Percentiles rank a stretch among this genome's conserved stretches.
phyloP scores from a whole-genome alignment of 2,113 vertebrate genomes.

The Pterocles orientalis region DNA sequence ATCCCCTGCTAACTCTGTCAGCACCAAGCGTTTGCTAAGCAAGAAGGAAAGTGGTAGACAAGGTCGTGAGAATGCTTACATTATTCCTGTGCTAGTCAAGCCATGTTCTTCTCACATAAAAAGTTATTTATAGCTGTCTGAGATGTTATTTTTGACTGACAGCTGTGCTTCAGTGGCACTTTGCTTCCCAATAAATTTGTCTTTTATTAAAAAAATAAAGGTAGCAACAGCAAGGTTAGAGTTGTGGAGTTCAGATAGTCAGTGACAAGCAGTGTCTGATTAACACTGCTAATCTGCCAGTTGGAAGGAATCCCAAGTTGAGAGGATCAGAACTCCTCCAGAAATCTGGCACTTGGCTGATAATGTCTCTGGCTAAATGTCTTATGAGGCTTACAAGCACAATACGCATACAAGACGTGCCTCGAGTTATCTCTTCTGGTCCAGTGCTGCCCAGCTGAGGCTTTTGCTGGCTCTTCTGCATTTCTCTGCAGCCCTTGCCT shows the following conservation, averaged over 20 bases:
- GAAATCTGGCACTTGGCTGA: constrained; percentile 63
- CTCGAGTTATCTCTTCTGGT: constrained; percentile 17
- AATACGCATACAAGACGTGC: neutral
- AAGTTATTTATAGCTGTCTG: constrained; percentile 34
- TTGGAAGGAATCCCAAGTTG: constrained; percentile 57
- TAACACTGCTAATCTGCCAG: constrained; percentile 56
- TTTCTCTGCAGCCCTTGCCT: constrained; percentile 27
- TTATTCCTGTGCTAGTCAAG: neutral
- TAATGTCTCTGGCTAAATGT: constrained; percentile 63
- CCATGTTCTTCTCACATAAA: neutral
- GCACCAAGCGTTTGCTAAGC: neutral
- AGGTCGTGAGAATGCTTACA: neutral
- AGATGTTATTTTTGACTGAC: constrained; percentile 31
- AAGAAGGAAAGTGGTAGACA: neutral
- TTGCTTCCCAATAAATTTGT: constrained; percentile 19
- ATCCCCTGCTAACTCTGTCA: neutral
- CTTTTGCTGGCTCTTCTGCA: constrained; percentile 43
- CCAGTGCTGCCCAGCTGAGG: constrained; percentile 36
- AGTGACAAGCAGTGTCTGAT: constrained; percentile 49
- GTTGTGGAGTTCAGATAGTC: constrained; percentile 52
- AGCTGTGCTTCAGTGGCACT: constrained; percentile 34
- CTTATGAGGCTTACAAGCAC: neutral
- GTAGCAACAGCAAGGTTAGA: neutral
- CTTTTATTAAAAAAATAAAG: constrained; percentile 52
- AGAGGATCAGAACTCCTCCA: constrained; percentile 62